Evolutionary conservation across 2,888 invertebrate genomes (phyloP).

Genomic region (Pristionchus exspectatus): DNA sequence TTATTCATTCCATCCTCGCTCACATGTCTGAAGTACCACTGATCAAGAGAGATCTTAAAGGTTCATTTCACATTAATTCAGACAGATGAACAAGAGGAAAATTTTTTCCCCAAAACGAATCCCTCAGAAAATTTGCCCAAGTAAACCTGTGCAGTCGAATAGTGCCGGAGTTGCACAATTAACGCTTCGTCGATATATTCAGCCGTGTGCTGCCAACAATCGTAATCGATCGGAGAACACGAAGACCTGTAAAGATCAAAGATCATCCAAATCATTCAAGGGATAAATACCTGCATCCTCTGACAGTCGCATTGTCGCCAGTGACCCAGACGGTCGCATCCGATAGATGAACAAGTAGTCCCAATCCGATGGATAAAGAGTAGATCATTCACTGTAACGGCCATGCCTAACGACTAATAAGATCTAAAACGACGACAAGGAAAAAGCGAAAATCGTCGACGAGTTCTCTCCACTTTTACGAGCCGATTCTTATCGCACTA

Average conservation of each 20-base stretch:
- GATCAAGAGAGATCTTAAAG: slow-evolving; percentile 25
- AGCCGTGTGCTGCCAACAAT: slow-evolving; percentile 28
- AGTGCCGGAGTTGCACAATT: slow-evolving; percentile 71
- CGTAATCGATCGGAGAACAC: slow-evolving; percentile 28
- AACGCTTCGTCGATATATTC: slow-evolving; percentile 57
- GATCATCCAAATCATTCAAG: background rate
- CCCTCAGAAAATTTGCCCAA: background rate
- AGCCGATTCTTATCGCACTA: slow-evolving; percentile 13
- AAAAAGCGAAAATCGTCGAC: slow-evolving; percentile 13
- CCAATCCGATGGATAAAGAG: background rate
- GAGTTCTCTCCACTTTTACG: slow-evolving; percentile 27
- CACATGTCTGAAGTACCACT: slow-evolving; percentile 47
- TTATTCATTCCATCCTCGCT: background rate
- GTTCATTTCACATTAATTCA: no score
- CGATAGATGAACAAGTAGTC: background rate
- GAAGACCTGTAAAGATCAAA: background rate
- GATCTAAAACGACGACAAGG: background rate
- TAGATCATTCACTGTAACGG: background rate
- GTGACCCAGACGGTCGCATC: background rate
- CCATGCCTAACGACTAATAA: slow-evolving; percentile 6
- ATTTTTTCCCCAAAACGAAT: background rate
- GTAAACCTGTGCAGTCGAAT: slow-evolving; percentile 68
- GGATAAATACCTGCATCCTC: slow-evolving; percentile 23
- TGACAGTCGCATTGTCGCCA: slow-evolving; percentile 52
- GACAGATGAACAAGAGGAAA: no score